Base-by-base conservation (phyloP, 2,113 vertebrate genomes). In the Phrynosoma blainvillii region DNA sequence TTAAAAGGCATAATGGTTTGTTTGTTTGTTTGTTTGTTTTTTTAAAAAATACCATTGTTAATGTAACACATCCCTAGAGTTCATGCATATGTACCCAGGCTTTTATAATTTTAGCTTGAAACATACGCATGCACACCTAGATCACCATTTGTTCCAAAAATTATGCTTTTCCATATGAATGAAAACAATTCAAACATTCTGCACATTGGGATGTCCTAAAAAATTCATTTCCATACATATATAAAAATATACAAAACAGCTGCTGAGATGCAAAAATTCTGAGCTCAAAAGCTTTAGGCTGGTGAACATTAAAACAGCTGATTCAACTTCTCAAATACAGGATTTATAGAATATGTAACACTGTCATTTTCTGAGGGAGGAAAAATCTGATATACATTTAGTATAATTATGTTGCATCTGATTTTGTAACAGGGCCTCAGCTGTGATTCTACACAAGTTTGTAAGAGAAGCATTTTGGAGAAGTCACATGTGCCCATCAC, bases 221-320 rank as follows among this genome's bases (percentile, higher is more conserved):
- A 75, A 42, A 66, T 70, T 59, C 42, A 71, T 90, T 75, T 68
- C 86, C 71, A 84, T 85, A 54, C 81, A 91, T 93, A 86, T 87
- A 91, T 30, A 68, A 27, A 91, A 68, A 84, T 79, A 79, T 78
- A 84, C 0, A 1, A 92, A 81, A 93, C 95, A 90, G n/a, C 88
- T 92, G 68, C 82, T 93, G 94, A 94, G 88, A 92, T 32, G 92
- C 94, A 89, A 90, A 89, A 94, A 66, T n/a, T 88, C 40, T n/a
- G 79, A 84, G 56, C 74, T 88, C 89, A 93, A 70, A 74, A 88
- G 91, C 90, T 87, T 89, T 70, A 92, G 89, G 32, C 82, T 88
- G 86, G 92, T 92, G 90, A 91, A 91, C 90, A 93, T 93, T 93
- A 90, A 93, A 96, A 95, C 90, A 94, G 87, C 56, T 94, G 93